phyloP scores from a whole-genome alignment of 2,888 invertebrate genomes.

The Anorthoa munda region DNA sequence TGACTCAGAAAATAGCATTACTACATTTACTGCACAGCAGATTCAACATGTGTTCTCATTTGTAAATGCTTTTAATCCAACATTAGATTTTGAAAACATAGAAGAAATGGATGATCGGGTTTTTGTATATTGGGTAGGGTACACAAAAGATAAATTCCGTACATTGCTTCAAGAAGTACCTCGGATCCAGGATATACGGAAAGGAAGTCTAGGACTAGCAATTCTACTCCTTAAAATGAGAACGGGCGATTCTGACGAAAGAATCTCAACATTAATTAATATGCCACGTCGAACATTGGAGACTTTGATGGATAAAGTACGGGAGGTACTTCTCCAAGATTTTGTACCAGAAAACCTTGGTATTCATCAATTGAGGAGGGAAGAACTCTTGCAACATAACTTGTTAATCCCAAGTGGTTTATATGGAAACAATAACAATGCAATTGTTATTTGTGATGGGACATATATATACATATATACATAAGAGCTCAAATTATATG shows the following conservation, averaged over 20 bases:
- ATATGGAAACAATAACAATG: background rate
- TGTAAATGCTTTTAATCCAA: background rate
- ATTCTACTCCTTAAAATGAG: background rate
- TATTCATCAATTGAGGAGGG: background rate
- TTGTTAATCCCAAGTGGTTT: background rate
- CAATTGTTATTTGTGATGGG: no score
- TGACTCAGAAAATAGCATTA: no score
- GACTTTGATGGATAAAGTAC: background rate
- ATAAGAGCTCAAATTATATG: slow-evolving; percentile 11
- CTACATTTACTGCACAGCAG: background rate
- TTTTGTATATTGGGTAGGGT: background rate
- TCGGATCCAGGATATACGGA: background rate
- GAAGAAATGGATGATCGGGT: background rate
- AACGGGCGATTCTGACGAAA: background rate
- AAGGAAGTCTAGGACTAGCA: background rate
- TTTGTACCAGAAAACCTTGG: background rate
- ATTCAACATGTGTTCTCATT: background rate
- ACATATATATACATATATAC: slow-evolving; percentile 1
- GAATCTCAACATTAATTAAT: background rate
- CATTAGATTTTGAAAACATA: background rate
- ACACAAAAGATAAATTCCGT: background rate
- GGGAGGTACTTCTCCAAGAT: background rate
- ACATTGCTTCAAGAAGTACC: background rate
- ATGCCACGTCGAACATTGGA: background rate
- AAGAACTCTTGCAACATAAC: background rate